Conservation (phyloP, 2,113 vertebrate species). For the Cebidichthys violaceus region DNA sequence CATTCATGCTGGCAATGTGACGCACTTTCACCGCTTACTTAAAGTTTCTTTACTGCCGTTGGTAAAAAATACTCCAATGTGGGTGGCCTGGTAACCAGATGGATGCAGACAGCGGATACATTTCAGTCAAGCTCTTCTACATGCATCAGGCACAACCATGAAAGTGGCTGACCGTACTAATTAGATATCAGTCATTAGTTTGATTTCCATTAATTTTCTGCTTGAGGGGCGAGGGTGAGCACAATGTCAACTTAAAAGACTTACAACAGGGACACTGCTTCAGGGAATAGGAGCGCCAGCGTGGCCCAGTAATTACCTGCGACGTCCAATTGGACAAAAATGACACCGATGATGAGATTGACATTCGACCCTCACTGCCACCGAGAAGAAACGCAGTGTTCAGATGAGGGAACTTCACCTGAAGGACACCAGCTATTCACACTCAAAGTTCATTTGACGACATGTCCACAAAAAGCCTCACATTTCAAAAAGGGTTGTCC, state of each 20-base stretch:
- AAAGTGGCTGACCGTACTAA: slow-evolving; percentile 50
- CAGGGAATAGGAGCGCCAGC: slow-evolving; percentile 15
- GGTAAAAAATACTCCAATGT: background rate
- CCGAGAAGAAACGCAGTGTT: background rate
- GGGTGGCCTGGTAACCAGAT: slow-evolving; percentile 31
- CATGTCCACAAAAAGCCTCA: background rate
- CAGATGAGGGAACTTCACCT: background rate
- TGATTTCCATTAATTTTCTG: slow-evolving; percentile 63
- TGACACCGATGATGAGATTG: slow-evolving; percentile 5
- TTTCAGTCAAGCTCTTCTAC: slow-evolving; percentile 17
- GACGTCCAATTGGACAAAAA: slow-evolving; percentile 3
- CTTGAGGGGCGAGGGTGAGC: slow-evolving; percentile 44
- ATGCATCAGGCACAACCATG: slow-evolving; percentile 19
- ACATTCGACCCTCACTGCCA: background rate
- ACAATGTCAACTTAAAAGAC: slow-evolving; percentile 41
- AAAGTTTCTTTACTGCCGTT: background rate
- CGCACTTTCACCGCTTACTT: background rate
- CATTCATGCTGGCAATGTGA: background rate
- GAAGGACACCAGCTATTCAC: background rate
- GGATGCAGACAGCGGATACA: slow-evolving; percentile 9
- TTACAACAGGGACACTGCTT: slow-evolving; percentile 23
- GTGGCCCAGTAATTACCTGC: slow-evolving; percentile 15
- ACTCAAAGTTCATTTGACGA: background rate
- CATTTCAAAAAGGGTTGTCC: background rate
- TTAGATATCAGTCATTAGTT: slow-evolving; percentile 47